Evolutionary conservation across 1,140 invertebrate species (phyloP).

Genomic region (Bombus consobrinus): DNA sequence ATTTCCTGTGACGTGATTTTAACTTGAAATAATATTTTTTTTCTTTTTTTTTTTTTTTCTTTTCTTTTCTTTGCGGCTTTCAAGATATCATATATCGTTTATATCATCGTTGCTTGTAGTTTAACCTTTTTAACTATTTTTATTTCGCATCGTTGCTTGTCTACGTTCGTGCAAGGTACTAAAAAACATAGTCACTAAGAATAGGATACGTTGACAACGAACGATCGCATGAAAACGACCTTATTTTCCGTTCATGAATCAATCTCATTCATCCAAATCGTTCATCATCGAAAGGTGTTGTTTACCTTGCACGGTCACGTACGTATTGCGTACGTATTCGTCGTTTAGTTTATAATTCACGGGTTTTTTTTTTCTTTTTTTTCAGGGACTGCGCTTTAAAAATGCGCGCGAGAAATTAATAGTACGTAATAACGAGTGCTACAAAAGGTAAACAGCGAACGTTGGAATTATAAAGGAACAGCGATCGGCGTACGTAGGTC

Average conservation of each 20-base stretch:
- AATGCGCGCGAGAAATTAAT: not conserved
- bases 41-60: no score
- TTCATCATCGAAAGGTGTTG: not conserved
- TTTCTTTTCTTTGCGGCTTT: no score
- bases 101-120: no score
- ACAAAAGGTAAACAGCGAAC: not conserved
- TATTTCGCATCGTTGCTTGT: not conserved
- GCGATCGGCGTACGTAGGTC: no score
- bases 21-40: not conserved
- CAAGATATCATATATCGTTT: not conserved
- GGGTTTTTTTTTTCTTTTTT: not conserved
- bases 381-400: not conserved
- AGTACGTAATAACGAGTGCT: not conserved
- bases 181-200: not conserved
- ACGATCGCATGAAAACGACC: not conserved
- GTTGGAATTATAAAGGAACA: not conserved
- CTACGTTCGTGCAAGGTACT: no score
- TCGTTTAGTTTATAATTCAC: not conserved
- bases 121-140: not conserved
- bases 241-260: not conserved
- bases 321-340: not conserved
- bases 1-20: not conserved
- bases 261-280: not conserved
- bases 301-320: not conserved
- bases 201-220: not conserved